These are phyloP conservation scores for Tragelaphus buxtoni DNA, from an alignment of 2,113 vertebrate genomes.

Conservation along the genomic window DNA sequence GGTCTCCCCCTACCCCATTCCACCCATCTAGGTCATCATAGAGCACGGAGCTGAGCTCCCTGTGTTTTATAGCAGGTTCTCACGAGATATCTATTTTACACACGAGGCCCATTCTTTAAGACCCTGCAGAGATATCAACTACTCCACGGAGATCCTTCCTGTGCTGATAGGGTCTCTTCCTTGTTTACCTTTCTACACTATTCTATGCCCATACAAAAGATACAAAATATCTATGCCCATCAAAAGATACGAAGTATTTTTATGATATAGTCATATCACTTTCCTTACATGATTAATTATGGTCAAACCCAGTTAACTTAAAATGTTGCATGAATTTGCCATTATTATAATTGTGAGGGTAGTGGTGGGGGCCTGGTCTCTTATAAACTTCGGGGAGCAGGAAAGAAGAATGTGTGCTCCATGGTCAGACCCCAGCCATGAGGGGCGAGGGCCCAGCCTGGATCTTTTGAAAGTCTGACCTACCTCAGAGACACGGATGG, in stretches of 20 bases:
- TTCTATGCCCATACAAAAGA: neutral
- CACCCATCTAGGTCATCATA: neutral
- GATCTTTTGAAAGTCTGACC: neutral
- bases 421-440: accelerated
- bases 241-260: neutral
- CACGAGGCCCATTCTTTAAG: neutral
- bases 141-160: neutral
- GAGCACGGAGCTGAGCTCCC: neutral
- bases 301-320: neutral
- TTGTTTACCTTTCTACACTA: neutral
- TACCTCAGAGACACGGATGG: too few relatives aligned
- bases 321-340: neutral
- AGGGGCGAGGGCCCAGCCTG: accelerated
- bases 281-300: neutral
- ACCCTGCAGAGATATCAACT: neutral
- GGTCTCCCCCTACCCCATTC: neutral
- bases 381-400: neutral
- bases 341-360: neutral
- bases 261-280: neutral
- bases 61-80: neutral
- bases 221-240: neutral
- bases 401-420: neutral
- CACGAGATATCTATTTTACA: neutral
- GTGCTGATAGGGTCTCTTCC: neutral
- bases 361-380: neutral